These are phyloP conservation scores for Plestiodon gilberti DNA, from an alignment of 2,113 vertebrate species.

Conservation along the genomic window DNA sequence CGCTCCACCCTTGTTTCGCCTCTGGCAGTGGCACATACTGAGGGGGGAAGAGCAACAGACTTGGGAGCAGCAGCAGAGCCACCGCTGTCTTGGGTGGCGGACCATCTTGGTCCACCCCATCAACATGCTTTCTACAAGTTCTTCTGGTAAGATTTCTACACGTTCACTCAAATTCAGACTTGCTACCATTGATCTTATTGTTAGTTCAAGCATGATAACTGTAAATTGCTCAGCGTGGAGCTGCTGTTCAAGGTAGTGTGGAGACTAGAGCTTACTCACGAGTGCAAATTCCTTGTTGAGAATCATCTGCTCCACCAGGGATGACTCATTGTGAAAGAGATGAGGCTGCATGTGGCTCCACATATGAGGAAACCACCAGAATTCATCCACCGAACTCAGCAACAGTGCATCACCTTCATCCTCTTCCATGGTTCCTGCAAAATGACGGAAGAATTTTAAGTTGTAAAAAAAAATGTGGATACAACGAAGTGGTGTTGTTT, in stretches of 20 bases:
- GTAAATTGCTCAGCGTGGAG: neutral
- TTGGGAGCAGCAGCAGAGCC: too few species aligned
- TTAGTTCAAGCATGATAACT: neutral
- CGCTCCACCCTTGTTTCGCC: too few species aligned
- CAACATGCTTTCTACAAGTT: too few species aligned
- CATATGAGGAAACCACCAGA: conserved; percentile 99
- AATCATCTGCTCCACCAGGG: conserved; percentile 95
- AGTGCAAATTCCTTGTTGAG: conserved; percentile 97
- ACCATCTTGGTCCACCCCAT: too few species aligned
- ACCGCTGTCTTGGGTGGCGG: too few species aligned
- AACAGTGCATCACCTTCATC: conserved; percentile 94
- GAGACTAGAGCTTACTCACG: conserved; percentile 72
- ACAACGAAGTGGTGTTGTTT: neutral
- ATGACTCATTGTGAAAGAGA: conserved; percentile 95
- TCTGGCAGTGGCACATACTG: too few species aligned
- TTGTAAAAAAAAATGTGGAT: neutral
- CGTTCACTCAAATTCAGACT: too few species aligned
- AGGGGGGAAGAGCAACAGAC: too few species aligned
- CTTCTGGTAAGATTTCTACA: too few species aligned
- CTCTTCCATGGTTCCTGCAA: conserved; percentile 89
- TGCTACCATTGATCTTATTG: neutral
- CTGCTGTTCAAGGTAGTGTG: rapidly evolving
- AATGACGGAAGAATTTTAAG: neutral
- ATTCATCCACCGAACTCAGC: conserved; percentile 89
- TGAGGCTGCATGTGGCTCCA: conserved; percentile 99